Evolutionary conservation across 2,888 invertebrate genomes (phyloP).

Genomic region (Nebria brevicollis): DNA sequence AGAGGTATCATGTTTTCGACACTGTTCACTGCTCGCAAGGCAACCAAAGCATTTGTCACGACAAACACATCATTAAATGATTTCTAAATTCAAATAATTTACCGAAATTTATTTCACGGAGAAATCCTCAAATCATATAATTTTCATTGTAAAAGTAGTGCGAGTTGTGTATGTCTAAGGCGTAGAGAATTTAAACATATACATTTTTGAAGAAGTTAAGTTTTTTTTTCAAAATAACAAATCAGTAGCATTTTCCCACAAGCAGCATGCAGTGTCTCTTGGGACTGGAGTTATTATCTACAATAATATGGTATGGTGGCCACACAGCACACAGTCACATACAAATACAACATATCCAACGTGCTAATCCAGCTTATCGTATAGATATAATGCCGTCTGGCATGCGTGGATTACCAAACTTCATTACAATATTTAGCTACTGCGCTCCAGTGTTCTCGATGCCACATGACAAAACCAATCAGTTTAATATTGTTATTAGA

Average conservation of each 20-base stretch:
- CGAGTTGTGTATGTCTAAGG: not conserved
- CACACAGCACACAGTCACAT: not conserved
- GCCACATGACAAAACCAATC: slow-evolving; percentile 25
- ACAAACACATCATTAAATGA: no score
- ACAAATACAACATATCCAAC: not conserved
- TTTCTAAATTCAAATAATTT: no score
- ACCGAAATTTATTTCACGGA: no score
- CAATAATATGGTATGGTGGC: not conserved
- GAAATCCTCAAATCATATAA: no score
- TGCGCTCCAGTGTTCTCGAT: slow-evolving; percentile 8
- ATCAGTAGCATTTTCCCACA: not conserved
- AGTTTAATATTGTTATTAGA: slow-evolving; percentile 45
- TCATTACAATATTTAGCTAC: slow-evolving; percentile 27
- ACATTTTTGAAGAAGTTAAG: not conserved
- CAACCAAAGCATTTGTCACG: no score
- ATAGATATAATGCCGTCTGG: slow-evolving; percentile 33
- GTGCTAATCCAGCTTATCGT: slow-evolving; percentile 18
- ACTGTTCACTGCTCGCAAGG: no score
- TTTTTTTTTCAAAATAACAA: not conserved
- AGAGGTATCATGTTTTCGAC: no score
- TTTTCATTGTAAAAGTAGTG: no score
- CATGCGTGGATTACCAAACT: slow-evolving; percentile 32
- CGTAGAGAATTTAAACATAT: not conserved
- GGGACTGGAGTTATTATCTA: not conserved
- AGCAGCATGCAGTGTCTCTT: not conserved